Evolutionary conservation across 2,113 vertebrate species (phyloP).

Genomic region (Dinomys branickii): DNA sequence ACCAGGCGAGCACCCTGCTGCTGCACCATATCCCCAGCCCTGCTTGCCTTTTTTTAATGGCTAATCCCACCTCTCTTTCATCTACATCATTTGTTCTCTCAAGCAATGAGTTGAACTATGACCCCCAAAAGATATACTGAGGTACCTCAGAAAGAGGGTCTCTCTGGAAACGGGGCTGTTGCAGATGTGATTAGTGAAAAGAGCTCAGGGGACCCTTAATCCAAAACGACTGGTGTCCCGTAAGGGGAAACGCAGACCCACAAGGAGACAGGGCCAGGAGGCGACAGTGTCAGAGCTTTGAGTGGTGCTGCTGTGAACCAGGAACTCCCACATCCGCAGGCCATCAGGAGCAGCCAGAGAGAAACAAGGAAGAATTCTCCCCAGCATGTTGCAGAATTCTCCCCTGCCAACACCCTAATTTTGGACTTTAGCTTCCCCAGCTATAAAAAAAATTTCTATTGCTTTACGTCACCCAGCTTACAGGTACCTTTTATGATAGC

Average conservation of each 20-base stretch:
- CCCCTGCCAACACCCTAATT: neutral
- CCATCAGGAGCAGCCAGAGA: neutral
- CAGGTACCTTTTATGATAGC: neutral
- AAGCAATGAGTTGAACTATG: neutral
- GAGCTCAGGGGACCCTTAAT: neutral
- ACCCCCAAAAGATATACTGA: neutral
- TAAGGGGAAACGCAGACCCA: neutral
- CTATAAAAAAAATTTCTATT: neutral
- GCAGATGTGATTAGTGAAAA: neutral
- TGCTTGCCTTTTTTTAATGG: neutral
- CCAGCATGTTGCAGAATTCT: neutral
- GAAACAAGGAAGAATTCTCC: neutral
- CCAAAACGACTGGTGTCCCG: neutral
- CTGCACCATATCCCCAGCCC: neutral
- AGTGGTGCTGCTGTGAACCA: neutral
- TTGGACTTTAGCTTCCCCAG: neutral
- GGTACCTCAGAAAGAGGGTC: neutral
- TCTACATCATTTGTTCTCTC: neutral
- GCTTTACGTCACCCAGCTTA: neutral
- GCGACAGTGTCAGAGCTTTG: neutral
- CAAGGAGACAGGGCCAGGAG: neutral
- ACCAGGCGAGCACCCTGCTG: neutral
- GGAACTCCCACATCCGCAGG: neutral
- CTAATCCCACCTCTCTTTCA: neutral
- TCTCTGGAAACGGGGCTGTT: neutral